phyloP scores from a whole-genome alignment of 2,888 invertebrate species.

The Brachypterus glaber region DNA sequence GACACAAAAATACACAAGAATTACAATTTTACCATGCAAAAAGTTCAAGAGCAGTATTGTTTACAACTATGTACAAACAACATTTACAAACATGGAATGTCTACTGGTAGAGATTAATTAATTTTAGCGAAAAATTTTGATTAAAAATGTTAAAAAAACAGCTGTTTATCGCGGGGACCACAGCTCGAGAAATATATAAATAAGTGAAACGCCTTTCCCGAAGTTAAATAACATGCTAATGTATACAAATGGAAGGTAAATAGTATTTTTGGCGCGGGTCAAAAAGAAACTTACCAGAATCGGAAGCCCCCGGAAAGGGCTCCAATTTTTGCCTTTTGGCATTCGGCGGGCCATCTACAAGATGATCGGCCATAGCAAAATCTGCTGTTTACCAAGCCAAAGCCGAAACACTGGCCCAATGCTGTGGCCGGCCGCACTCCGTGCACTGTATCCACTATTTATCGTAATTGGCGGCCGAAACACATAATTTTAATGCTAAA shows the following conservation, averaged over 20 bases:
- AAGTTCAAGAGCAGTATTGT: slow-evolving; percentile 30
- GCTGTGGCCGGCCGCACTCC: slow-evolving; percentile 39
- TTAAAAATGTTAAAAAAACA: neutral
- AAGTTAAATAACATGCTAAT: slow-evolving; percentile 28
- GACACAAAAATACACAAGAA: slow-evolving; percentile 11
- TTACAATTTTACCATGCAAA: slow-evolving; percentile 29
- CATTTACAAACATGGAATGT: slow-evolving; percentile 3
- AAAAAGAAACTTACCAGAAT: slow-evolving; percentile 55
- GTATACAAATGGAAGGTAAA: slow-evolving; percentile 24
- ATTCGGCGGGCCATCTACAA: slow-evolving; percentile 90
- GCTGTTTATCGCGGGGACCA: slow-evolving; percentile 12
- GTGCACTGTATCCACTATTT: slow-evolving; percentile 40
- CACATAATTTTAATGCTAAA: slow-evolving; percentile 40
- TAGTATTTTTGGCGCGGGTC: slow-evolving; percentile 10
- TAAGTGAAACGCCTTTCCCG: slow-evolving; percentile 5
- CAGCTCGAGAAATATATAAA: slow-evolving; percentile 18
- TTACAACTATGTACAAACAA: slow-evolving; percentile 21
- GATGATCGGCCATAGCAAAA: slow-evolving; percentile 79
- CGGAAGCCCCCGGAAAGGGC: slow-evolving; percentile 71
- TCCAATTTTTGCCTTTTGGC: slow-evolving; percentile 86
- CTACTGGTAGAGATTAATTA: neutral
- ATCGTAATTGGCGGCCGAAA: slow-evolving; percentile 38
- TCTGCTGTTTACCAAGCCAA: slow-evolving; percentile 54
- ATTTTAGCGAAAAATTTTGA: neutral
- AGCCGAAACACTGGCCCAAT: slow-evolving; percentile 47